Evolutionary conservation across 2,797 vertebrate genomes (phyloP).

Genomic region (Falco rusticolus): DNA sequence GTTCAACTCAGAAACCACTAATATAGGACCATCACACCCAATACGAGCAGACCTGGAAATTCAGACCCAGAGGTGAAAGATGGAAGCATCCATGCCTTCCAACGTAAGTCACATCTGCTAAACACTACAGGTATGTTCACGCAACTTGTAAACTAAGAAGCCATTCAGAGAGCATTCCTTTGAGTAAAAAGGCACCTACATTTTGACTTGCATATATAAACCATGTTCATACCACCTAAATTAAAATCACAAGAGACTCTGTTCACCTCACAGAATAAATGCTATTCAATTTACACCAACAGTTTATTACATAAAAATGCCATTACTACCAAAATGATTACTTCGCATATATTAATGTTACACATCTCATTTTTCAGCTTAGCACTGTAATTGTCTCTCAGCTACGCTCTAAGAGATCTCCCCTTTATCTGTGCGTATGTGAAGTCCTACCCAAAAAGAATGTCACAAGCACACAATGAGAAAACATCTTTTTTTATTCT

Average conservation of each 20-base stretch:
- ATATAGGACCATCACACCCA: background rate
- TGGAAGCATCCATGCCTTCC: background rate
- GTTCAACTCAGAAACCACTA: background rate
- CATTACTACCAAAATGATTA: background rate
- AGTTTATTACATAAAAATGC: background rate
- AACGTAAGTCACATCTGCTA: background rate
- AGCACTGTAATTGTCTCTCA: background rate
- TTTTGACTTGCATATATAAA: conserved; percentile 18
- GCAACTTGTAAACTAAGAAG: conserved; percentile 26
- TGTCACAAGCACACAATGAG: background rate
- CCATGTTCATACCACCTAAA: background rate
- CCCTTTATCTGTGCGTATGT: background rate
- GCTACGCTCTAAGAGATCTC: background rate
- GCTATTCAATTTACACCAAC: background rate
- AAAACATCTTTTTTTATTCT: background rate
- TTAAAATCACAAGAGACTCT: conserved; percentile 2
- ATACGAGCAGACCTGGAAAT: background rate
- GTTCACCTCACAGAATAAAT: background rate
- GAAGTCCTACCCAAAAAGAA: background rate
- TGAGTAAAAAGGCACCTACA: background rate
- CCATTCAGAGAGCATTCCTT: background rate
- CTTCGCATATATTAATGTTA: background rate
- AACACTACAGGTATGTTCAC: background rate
- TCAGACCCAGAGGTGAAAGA: conserved; percentile 2
- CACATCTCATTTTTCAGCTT: conserved; percentile 4